These are phyloP conservation scores for Pagrus major DNA, from an alignment of 2,113 vertebrate genomes.

Conservation along the genomic window DNA sequence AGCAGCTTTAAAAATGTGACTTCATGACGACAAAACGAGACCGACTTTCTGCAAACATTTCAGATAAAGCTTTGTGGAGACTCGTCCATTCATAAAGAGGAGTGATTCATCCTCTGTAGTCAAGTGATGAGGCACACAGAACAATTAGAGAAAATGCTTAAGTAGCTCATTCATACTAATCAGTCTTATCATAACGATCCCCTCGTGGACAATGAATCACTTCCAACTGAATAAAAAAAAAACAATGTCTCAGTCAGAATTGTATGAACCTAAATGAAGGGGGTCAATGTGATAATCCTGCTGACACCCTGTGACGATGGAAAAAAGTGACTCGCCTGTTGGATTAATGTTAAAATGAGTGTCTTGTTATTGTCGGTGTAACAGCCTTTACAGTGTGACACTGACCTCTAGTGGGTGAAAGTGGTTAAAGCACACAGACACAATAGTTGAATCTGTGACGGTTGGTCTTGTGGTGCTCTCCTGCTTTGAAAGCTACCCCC, in stretches of 20 bases:
- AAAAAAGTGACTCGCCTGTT: neutral
- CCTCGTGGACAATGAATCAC: neutral
- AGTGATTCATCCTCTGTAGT: neutral
- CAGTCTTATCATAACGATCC: neutral
- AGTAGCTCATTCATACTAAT: neutral
- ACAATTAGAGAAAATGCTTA: neutral
- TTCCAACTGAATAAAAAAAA: neutral
- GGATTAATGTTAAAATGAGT: neutral
- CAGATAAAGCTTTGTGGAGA: neutral
- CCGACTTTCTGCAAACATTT: conserved; percentile 1
- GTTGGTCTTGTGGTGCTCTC: too few relatives aligned
- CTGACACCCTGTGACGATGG: neutral
- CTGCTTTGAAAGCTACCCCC: too few relatives aligned
- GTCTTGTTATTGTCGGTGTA: neutral
- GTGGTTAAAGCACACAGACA: neutral
- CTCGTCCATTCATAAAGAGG: neutral
- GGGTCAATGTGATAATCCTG: neutral
- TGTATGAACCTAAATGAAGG: neutral
- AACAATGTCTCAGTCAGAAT: too few relatives aligned
- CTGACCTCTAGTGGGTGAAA: conserved; percentile 52
- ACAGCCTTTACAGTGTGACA: neutral
- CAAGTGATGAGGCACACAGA: neutral
- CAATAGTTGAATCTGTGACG: too few relatives aligned
- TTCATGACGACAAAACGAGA: neutral
- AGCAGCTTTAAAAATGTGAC: neutral